A percentile compares a stretch with the other conserved stretches of the same genome.
phyloP scores from a whole-genome alignment of 2,113 vertebrate species.

The Corapipo altera region DNA sequence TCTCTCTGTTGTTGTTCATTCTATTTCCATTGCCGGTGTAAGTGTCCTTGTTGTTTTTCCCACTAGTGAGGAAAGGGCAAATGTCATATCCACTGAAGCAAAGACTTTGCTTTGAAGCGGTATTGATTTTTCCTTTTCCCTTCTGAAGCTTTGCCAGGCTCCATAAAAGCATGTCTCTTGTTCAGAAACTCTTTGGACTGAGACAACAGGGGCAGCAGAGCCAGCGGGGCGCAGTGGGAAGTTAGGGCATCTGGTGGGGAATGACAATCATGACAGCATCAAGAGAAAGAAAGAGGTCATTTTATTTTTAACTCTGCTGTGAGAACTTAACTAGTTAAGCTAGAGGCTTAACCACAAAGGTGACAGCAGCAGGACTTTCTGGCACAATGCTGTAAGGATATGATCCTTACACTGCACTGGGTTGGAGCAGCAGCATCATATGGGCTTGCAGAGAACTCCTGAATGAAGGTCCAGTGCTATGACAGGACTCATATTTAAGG shows the following conservation, averaged over 20 bases:
- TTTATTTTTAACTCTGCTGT: conserved; percentile 46
- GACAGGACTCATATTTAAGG: neutral
- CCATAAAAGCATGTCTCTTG: conserved; percentile 53
- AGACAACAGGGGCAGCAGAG: conserved; percentile 55
- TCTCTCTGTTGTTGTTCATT: conserved; percentile 51
- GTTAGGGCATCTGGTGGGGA: conserved; percentile 30
- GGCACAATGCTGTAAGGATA: neutral
- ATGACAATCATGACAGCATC: conserved; percentile 32
- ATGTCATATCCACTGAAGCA: conserved; percentile 68
- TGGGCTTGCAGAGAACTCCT: neutral
- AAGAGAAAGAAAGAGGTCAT: conserved; percentile 52
- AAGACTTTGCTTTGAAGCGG: conserved; percentile 45
- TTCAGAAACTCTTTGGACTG: conserved; percentile 53
- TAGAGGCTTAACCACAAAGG: neutral
- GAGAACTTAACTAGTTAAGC: neutral
- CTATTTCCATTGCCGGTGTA: conserved; percentile 38
- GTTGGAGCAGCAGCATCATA: neutral
- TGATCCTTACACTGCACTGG: neutral
- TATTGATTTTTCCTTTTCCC: conserved; percentile 65
- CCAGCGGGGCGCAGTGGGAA: neutral
- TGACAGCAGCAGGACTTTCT: neutral
- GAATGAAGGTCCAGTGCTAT: neutral
- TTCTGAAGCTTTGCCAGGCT: conserved; percentile 57
- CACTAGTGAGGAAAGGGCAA: conserved; percentile 61
- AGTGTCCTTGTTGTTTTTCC: conserved; percentile 66